phyloP scores from a whole-genome alignment of 1,140 invertebrate species.

The Platyscapa corneri region DNA sequence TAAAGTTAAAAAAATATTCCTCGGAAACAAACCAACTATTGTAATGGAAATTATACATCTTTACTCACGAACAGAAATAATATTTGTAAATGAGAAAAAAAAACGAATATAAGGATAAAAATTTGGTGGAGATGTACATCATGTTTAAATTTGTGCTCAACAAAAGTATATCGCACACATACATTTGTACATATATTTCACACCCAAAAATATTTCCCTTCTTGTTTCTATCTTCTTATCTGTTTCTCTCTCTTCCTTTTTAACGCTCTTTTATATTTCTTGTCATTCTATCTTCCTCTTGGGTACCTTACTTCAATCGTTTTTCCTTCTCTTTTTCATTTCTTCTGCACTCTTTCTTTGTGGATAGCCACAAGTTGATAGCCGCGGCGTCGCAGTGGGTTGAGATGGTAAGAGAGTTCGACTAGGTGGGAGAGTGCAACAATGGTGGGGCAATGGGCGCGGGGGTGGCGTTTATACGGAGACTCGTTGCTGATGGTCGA shows the following conservation, averaged over 20 bases:
- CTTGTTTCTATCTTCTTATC: constrained; percentile 30
- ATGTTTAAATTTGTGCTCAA: background rate
- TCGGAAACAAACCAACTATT: no score
- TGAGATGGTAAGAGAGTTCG: constrained; percentile 45
- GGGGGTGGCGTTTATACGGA: constrained; percentile 56
- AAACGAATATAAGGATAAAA: no score
- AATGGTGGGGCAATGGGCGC: constrained; percentile 61
- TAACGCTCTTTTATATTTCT: no score
- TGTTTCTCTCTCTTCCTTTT: background rate
- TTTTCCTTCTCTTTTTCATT: constrained; percentile 14
- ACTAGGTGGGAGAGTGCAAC: constrained; percentile 54
- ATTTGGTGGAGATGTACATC: no score
- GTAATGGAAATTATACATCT: no score
- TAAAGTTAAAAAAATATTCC: no score
- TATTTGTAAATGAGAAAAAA: no score
- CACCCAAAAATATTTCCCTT: background rate
- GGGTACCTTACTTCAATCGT: constrained; percentile 39
- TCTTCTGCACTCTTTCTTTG: constrained; percentile 24
- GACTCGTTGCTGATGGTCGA: constrained; percentile 54
- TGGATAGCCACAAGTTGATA: constrained; percentile 59
- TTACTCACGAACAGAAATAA: no score
- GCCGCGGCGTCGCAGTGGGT: constrained; percentile 57
- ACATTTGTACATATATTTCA: background rate
- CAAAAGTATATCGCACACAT: background rate
- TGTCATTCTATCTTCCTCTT: background rate